Evolutionary conservation across 1,140 invertebrate species (phyloP).

Genomic region (Lucilia cuprina): DNA sequence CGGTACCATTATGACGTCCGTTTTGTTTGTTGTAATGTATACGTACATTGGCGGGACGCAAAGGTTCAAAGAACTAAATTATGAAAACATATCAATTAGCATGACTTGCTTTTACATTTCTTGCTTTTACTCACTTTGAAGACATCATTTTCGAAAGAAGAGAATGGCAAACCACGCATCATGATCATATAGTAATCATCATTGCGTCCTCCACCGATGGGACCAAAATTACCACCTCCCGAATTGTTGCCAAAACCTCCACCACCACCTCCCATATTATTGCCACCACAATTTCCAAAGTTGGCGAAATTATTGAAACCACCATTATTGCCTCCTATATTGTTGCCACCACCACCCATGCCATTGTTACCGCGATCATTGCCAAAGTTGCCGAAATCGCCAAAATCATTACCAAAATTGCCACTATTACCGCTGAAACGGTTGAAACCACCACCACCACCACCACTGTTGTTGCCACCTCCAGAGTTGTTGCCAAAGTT

Average conservation of each 20-base stretch:
- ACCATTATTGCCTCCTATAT: slow-evolving; percentile 19
- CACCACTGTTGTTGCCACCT: slow-evolving; percentile 38
- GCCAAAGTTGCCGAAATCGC: slow-evolving; percentile 51
- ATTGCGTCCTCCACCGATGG: slow-evolving; percentile 48
- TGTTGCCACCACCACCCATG: slow-evolving; percentile 32
- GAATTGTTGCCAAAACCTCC: slow-evolving; percentile 41
- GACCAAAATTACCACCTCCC: slow-evolving; percentile 48
- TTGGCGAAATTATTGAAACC: slow-evolving; percentile 42
- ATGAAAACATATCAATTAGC: not conserved
- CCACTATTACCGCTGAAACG: slow-evolving; percentile 43
- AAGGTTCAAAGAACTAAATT: slow-evolving; percentile 58
- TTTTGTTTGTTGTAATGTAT: slow-evolving; percentile 64
- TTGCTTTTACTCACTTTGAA: slow-evolving; percentile 47
- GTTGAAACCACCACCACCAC: slow-evolving; percentile 47
- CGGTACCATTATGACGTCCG: slow-evolving; percentile 89
- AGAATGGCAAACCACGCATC: slow-evolving; percentile 59
- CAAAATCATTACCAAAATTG: slow-evolving; percentile 54
- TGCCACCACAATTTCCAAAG: slow-evolving; percentile 35
- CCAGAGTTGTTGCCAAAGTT: slow-evolving; percentile 23
- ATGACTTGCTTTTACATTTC: not conserved
- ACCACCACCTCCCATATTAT: slow-evolving; percentile 48
- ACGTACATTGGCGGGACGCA: slow-evolving; percentile 57
- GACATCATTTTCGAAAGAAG: slow-evolving; percentile 59
- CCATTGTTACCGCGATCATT: slow-evolving; percentile 47
- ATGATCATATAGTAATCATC: slow-evolving; percentile 56